A percentile compares a stretch with the other conserved stretches of the same genome.
Evolutionary conservation across 1,140 invertebrate species (phyloP).

Genomic region (Heliconius hewitsoni): DNA sequence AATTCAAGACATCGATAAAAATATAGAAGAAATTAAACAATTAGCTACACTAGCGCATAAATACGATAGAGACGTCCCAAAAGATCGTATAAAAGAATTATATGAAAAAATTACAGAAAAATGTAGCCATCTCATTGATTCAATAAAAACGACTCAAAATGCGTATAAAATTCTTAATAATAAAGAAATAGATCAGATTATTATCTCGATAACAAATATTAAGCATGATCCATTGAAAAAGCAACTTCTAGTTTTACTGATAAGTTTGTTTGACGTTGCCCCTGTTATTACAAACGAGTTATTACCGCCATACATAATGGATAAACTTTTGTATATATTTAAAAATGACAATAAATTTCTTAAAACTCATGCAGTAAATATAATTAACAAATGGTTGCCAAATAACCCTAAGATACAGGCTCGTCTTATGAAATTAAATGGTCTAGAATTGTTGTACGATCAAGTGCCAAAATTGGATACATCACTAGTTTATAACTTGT

Average conservation of each 20-base stretch:
- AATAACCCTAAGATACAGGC: conserved; percentile 61
- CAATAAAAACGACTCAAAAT: conserved; percentile 43
- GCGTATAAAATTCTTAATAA: conserved; percentile 55
- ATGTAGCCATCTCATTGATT: conserved; percentile 44
- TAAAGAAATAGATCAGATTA: conserved; percentile 54
- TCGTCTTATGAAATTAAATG: conserved; percentile 64
- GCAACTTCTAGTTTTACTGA: conserved; percentile 47
- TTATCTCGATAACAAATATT: conserved; percentile 45
- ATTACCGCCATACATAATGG: conserved; percentile 52
- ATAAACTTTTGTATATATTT: conserved; percentile 65
- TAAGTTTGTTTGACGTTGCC: conserved; percentile 50
- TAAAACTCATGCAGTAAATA: conserved; percentile 58
- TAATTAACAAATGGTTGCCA: conserved; percentile 61
- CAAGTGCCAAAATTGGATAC: conserved; percentile 60
- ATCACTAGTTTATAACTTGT: conserved; percentile 44
- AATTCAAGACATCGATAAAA: conserved; percentile 36
- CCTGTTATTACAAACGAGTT: conserved; percentile 49
- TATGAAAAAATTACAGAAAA: conserved; percentile 44
- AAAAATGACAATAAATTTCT: conserved; percentile 57
- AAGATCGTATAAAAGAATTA: conserved; percentile 43
- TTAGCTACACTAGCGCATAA: conserved; percentile 36
- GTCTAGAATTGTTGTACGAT: conserved; percentile 63
- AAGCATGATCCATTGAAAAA: conserved; percentile 42
- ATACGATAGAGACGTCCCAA: conserved; percentile 32
- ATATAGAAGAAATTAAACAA: conserved; percentile 47